A percentile compares a stretch with the other conserved stretches of the same genome.
These are phyloP conservation scores for Hoplodrina ambigua DNA, from an alignment of 2,888 invertebrate genomes.

Conservation along the genomic window DNA sequence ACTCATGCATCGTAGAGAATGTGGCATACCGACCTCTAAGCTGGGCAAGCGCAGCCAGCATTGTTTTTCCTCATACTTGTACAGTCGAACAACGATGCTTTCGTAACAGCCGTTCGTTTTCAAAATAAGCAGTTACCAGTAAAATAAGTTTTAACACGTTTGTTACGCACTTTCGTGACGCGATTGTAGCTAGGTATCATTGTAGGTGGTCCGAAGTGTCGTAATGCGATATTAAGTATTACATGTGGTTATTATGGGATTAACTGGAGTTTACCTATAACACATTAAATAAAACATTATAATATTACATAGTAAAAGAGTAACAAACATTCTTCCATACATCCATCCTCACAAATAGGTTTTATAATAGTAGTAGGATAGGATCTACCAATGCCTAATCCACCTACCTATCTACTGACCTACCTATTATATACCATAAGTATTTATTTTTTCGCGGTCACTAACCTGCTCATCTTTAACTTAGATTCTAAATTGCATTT, in stretches of 20 bases:
- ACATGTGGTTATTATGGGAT: constrained; percentile 11
- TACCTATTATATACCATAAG: background rate
- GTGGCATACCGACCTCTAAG: constrained; percentile 31
- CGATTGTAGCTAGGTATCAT: constrained; percentile 7
- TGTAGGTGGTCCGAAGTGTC: constrained; percentile 3
- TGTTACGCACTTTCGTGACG: constrained; percentile 39
- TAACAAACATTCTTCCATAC: too few relatives aligned
- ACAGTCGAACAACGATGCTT: constrained; percentile 24
- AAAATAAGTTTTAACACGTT: constrained; percentile 40
- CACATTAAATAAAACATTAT: too few relatives aligned
- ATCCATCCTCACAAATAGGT: too few relatives aligned
- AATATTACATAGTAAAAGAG: too few relatives aligned
- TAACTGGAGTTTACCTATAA: constrained; percentile 8
- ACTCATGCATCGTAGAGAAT: constrained; percentile 37
- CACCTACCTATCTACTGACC: too few relatives aligned
- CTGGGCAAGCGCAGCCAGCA: constrained; percentile 24
- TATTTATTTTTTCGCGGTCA: background rate
- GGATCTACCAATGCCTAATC: too few relatives aligned
- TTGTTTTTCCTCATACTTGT: constrained; percentile 45
- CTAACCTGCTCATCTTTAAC: background rate
- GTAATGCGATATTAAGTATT: constrained; percentile 5
- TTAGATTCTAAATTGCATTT: too few relatives aligned
- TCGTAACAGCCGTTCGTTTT: constrained; percentile 15
- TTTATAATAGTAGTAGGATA: background rate
- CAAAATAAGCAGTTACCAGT: constrained; percentile 18